phyloP scores from a whole-genome alignment of 2,113 vertebrate species.

The Brachypteracias leptosomus region DNA sequence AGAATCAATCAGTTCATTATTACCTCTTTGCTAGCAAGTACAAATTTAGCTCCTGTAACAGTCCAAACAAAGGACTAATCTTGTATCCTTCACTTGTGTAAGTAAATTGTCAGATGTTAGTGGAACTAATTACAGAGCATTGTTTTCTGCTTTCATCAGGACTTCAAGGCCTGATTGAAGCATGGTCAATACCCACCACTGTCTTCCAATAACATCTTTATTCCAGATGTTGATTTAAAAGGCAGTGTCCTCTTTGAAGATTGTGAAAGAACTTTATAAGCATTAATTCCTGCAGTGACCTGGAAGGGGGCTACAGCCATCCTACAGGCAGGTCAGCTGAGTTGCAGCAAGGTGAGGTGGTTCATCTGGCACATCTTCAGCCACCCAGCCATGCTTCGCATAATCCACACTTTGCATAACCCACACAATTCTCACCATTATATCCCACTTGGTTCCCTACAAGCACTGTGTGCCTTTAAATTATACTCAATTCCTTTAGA shows the following conservation, averaged over 20 bases:
- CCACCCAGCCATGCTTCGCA: background rate
- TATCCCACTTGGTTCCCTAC: background rate
- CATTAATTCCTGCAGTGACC: background rate
- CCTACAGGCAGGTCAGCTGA: background rate
- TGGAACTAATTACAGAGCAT: background rate
- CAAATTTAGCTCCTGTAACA: background rate
- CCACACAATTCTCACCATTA: background rate
- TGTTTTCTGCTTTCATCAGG: conserved; percentile 27
- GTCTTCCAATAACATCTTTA: background rate
- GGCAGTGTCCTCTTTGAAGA: background rate
- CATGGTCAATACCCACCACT: background rate
- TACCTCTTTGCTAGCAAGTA: background rate
- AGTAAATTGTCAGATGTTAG: background rate
- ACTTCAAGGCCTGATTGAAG: conserved; percentile 31
- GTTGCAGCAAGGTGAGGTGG: background rate
- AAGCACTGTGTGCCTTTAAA: background rate
- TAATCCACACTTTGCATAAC: background rate
- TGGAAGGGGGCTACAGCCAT: background rate
- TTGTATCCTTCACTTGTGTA: background rate
- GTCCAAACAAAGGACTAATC: background rate
- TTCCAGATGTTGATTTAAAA: background rate
- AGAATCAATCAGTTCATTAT: background rate
- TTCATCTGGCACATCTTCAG: background rate
- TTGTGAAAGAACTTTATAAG: background rate
- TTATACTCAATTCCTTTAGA: background rate